phyloP scores from a whole-genome alignment of 2,888 invertebrate species.

The Taenaris catops region DNA sequence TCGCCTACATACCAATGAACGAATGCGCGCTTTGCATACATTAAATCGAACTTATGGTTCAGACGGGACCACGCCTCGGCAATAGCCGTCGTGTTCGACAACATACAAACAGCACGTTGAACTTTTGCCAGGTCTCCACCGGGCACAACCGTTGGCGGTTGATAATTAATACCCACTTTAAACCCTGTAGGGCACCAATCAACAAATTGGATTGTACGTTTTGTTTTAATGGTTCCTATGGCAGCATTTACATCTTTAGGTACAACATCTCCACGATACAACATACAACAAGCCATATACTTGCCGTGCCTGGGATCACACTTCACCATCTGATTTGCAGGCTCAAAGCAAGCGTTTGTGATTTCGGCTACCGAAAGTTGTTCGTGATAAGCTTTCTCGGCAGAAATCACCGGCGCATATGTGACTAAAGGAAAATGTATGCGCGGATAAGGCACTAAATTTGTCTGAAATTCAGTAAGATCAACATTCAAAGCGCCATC shows the following conservation, averaged over 20 bases:
- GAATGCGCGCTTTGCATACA: conserved; percentile 98
- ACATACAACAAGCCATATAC: conserved; percentile 97
- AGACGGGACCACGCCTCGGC: conserved; percentile 98
- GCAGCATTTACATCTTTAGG: conserved; percentile 97
- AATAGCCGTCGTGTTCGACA: conserved; percentile 97
- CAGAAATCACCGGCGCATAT: conserved; percentile 94
- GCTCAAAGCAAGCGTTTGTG: conserved; percentile 97
- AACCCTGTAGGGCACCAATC: conserved; percentile 93
- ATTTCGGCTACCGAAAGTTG: conserved; percentile 95
- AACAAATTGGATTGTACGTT: conserved; percentile 95
- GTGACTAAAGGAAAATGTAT: conserved; percentile 96
- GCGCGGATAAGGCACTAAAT: conserved; percentile 95
- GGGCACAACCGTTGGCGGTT: conserved; percentile 91
- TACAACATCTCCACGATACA: conserved; percentile 96
- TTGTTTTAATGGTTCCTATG: conserved; percentile 96
- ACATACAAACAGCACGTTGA: conserved; percentile 97
- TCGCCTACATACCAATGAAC: conserved; percentile 96
- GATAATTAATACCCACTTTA: conserved; percentile 93
- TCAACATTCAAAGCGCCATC: conserved; percentile 96
- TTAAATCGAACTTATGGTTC: conserved; percentile 96
- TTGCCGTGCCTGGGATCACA: conserved; percentile 95
- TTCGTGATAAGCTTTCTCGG: conserved; percentile 96
- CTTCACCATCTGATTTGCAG: conserved; percentile 96
- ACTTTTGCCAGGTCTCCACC: conserved; percentile 96
- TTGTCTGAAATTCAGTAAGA: conserved; percentile 95